These are phyloP conservation scores for Pseudomyrmex flavicornis DNA, from an alignment of 1,140 invertebrate species.

Conservation along the genomic window DNA sequence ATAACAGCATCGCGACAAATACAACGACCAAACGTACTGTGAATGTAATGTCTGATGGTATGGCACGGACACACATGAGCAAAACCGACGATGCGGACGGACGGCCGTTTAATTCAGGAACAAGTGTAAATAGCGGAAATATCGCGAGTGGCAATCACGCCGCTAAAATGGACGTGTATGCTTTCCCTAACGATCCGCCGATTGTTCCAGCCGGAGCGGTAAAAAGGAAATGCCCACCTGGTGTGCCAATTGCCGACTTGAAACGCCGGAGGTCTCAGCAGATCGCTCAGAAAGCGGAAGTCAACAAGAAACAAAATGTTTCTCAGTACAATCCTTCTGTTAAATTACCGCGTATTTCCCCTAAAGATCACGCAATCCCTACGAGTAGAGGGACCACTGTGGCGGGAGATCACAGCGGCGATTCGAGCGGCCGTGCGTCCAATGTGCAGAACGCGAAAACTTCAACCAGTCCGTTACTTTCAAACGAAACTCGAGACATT, in stretches of 20 bases:
- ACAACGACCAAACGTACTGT: not conserved
- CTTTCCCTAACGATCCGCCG: slow-evolving; percentile 75
- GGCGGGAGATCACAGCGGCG: slow-evolving; percentile 20
- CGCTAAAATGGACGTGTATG: slow-evolving; percentile 77
- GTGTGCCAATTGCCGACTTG: slow-evolving; percentile 78
- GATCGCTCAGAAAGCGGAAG: slow-evolving; percentile 1
- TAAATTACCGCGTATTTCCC: slow-evolving; percentile 28
- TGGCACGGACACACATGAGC: slow-evolving; percentile 34
- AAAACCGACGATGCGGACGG: slow-evolving; percentile 49
- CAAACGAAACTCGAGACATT: slow-evolving; percentile 75
- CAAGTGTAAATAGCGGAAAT: not conserved
- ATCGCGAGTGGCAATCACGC: slow-evolving; percentile 36
- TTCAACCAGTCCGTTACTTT: slow-evolving; percentile 55
- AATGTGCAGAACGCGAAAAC: slow-evolving; percentile 20
- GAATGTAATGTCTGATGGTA: slow-evolving; percentile 20
- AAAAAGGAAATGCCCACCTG: slow-evolving; percentile 81
- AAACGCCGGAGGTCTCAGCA: slow-evolving; percentile 66
- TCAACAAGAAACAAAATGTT: slow-evolving; percentile 38
- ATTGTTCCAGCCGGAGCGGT: slow-evolving; percentile 76
- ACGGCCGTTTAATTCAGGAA: slow-evolving; percentile 37
- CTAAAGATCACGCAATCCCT: slow-evolving; percentile 60
- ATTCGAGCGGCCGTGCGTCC: slow-evolving; percentile 36
- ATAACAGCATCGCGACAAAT: slow-evolving; percentile 30
- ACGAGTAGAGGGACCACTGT: slow-evolving; percentile 23
- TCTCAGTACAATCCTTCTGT: not conserved